Evolutionary conservation across 2,113 vertebrate species (phyloP).

Genomic region (Marmota flaviventris): DNA sequence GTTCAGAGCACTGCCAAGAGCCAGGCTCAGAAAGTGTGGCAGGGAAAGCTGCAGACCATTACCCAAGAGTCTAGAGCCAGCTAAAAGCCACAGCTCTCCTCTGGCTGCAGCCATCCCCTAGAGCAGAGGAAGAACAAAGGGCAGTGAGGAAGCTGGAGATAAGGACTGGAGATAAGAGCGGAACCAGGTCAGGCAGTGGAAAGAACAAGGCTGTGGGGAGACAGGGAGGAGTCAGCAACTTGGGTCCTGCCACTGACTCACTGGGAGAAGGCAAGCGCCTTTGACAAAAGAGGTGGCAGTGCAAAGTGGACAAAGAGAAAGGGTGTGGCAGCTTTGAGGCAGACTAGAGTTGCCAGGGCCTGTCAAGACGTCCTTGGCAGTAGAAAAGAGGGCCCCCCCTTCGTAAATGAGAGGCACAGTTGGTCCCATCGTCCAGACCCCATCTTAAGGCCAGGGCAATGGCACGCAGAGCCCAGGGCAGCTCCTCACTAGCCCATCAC

Average conservation of each 20-base stretch:
- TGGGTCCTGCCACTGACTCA: background rate
- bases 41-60: background rate
- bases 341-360: background rate
- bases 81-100: background rate
- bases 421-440: background rate
- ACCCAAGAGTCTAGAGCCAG: background rate
- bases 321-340: background rate
- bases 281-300: background rate
- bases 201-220: background rate
- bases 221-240: background rate
- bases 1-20: background rate
- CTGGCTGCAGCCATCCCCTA: background rate
- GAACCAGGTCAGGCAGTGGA: conserved; percentile 41
- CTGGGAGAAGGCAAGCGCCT: background rate
- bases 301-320: background rate
- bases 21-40: background rate
- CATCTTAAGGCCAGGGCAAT: background rate
- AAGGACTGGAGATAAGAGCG: background rate
- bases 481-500: background rate
- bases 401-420: background rate
- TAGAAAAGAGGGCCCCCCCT: background rate
- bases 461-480: background rate
- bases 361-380: background rate
- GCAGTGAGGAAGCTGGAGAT: conserved; percentile 16
- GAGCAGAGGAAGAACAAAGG: background rate